These are phyloP conservation scores for Sebastolobus altivelis DNA, from an alignment of 2,797 vertebrate genomes.

Conservation along the genomic window DNA sequence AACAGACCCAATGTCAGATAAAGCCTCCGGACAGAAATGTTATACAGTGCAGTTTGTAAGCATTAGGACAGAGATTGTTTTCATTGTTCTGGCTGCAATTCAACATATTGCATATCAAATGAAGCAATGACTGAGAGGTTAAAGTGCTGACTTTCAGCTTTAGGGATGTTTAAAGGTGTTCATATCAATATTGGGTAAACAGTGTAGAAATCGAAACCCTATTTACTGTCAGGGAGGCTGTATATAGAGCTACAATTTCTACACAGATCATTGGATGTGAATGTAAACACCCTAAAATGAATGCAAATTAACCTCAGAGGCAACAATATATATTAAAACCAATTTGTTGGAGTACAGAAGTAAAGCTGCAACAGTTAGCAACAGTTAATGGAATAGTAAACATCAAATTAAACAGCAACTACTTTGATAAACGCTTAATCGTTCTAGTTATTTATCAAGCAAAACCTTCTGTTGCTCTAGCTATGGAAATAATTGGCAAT, in stretches of 20 bases:
- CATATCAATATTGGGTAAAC: too few relatives aligned
- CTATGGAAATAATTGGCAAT: neutral
- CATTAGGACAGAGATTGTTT: conserved; percentile 16
- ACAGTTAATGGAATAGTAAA: too few relatives aligned
- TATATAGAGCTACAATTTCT: neutral
- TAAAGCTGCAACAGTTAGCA: too few relatives aligned
- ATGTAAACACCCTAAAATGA: too few relatives aligned
- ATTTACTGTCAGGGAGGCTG: neutral
- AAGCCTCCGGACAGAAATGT: conserved; percentile 27
- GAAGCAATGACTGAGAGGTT: conserved; percentile 5
- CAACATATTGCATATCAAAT: conserved; percentile 26
- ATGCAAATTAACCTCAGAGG: too few relatives aligned
- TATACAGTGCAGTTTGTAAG: neutral
- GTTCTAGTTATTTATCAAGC: too few relatives aligned
- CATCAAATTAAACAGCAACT: too few relatives aligned
- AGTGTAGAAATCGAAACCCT: neutral
- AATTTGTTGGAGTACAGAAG: too few relatives aligned
- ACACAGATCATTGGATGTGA: neutral
- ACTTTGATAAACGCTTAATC: too few relatives aligned
- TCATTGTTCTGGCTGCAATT: conserved; percentile 25
- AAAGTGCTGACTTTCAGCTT: conserved; percentile 37
- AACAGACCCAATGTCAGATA: conserved; percentile 45
- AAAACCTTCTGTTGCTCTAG: too few relatives aligned
- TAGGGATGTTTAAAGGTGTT: too few relatives aligned
- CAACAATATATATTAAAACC: too few relatives aligned